Conservation (phyloP, 2,888 invertebrate species). For the Xestia rhomboidea region DNA sequence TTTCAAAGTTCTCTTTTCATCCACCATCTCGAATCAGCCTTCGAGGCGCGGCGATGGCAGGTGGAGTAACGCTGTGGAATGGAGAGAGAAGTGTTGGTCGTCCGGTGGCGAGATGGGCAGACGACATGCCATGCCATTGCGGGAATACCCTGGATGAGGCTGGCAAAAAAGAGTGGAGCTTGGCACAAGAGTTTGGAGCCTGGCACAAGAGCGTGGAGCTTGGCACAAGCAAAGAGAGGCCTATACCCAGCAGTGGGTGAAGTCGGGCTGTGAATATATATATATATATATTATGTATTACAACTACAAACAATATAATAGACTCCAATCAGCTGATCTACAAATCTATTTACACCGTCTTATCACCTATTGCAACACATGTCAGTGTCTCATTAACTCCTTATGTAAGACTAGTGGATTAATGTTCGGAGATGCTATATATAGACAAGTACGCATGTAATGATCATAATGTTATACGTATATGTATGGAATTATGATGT, state of each 20-base stretch:
- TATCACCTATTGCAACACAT: conserved; percentile 28
- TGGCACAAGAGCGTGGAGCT: too few species aligned
- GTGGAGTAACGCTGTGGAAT: too few species aligned
- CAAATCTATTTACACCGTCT: conserved; percentile 43
- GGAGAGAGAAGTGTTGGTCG: too few species aligned
- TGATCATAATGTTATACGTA: conserved; percentile 23
- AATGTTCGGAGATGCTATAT: conserved; percentile 27
- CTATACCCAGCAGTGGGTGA: too few species aligned
- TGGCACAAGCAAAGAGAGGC: too few species aligned
- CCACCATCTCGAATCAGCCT: not conserved
- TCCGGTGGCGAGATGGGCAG: too few species aligned
- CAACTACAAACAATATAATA: not conserved
- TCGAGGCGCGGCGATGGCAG: too few species aligned
- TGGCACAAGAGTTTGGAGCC: too few species aligned
- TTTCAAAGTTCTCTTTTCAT: not conserved
- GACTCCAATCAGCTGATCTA: conserved; percentile 42
- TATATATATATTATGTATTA: conserved; percentile 13
- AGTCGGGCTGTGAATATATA: too few species aligned
- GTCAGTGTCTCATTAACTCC: conserved; percentile 12
- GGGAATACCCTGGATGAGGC: too few species aligned
- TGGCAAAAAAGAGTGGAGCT: too few species aligned
- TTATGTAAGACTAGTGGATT: conserved; percentile 46
- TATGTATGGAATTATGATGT: conserved; percentile 31
- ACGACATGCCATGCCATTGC: too few species aligned
- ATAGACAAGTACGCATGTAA: not conserved